These are phyloP conservation scores for Acrocephalus kingi DNA, from an alignment of 2,113 vertebrate species.

Conservation along the genomic window DNA sequence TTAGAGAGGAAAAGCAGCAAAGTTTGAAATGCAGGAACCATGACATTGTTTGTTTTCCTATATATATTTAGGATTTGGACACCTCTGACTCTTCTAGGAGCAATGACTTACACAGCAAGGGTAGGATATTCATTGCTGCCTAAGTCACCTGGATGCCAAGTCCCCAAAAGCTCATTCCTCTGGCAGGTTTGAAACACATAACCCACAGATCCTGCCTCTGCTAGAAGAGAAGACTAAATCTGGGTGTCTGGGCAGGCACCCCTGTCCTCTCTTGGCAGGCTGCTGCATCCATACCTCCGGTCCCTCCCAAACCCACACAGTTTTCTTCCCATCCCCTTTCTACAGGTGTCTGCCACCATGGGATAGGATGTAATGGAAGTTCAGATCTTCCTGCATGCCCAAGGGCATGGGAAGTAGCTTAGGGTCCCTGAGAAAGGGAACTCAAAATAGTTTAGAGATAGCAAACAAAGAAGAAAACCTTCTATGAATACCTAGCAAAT, in stretches of 20 bases:
- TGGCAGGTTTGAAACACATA: background rate
- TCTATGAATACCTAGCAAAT: background rate
- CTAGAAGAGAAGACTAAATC: background rate
- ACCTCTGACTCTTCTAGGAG: background rate
- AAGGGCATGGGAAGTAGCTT: background rate
- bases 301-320: background rate
- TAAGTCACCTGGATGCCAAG: rapidly evolving
- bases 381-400: background rate
- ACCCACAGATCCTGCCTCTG: rapidly evolving
- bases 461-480: background rate
- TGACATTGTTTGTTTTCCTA: background rate
- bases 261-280: background rate
- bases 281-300: background rate
- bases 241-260: background rate
- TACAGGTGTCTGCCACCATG: background rate
- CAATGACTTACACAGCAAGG: background rate
- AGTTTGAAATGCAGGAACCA: background rate
- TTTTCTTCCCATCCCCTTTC: background rate
- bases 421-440: background rate
- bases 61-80: background rate
- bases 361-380: background rate
- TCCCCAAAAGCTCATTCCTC: background rate
- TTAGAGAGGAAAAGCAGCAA: background rate
- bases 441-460: background rate
- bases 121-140: background rate